Conservation (phyloP, 2,113 vertebrate genomes). For the Hemicordylus capensis region DNA sequence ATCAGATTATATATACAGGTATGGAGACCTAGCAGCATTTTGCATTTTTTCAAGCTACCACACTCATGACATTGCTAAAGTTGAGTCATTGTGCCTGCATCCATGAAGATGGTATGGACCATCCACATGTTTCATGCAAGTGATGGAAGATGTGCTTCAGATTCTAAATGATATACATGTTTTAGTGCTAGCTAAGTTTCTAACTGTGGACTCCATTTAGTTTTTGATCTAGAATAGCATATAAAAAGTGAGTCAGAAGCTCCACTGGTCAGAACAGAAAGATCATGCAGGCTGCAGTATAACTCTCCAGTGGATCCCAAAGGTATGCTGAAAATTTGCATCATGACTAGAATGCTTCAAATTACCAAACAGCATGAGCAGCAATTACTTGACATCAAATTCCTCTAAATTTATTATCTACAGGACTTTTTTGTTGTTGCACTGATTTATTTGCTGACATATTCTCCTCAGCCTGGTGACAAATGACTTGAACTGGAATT, state of each 20-base stretch:
- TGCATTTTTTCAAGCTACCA: too few relatives aligned
- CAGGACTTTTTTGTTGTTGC: background rate
- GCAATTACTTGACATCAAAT: background rate
- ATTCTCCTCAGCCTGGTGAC: background rate
- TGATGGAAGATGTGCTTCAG: too few relatives aligned
- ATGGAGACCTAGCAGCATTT: background rate
- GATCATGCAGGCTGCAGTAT: rapidly evolving
- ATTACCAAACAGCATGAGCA: background rate
- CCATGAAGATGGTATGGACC: background rate
- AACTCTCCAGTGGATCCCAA: background rate
- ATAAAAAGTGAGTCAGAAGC: background rate
- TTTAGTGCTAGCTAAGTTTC: background rate
- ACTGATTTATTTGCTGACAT: background rate
- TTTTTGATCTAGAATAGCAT: background rate
- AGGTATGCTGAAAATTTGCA: background rate
- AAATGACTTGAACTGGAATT: conserved; percentile 16
- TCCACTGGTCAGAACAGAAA: background rate
- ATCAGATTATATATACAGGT: too few relatives aligned
- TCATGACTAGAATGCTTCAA: background rate
- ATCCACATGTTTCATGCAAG: background rate
- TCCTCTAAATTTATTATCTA: background rate
- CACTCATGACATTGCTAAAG: background rate
- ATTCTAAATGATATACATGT: background rate
- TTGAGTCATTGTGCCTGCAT: background rate
- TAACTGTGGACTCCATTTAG: background rate